Evolutionary conservation across 2,888 invertebrate genomes (phyloP).

Genomic region (Drosophila borborema): DNA sequence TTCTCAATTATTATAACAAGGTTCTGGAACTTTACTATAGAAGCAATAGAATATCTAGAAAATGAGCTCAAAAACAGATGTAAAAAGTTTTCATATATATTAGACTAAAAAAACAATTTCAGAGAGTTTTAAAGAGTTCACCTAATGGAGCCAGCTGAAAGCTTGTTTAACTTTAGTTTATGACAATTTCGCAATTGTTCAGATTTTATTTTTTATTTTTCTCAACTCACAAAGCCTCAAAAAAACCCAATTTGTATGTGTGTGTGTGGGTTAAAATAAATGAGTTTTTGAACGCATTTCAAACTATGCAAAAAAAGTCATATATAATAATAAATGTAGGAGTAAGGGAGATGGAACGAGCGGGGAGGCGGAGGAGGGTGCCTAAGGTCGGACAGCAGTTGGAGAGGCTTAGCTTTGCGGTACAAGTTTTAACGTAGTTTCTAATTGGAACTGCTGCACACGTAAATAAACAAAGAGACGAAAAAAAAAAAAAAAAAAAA

Average conservation of each 20-base stretch:
- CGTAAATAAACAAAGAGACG: constrained; percentile 52
- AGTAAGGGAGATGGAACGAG: neutral
- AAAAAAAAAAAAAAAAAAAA: constrained; percentile 1
- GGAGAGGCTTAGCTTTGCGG: constrained; percentile 20
- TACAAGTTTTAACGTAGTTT: constrained; percentile 49
- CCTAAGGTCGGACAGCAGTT: neutral
- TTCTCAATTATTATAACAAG: too few species aligned
- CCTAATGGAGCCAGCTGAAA: neutral
- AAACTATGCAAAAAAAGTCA: constrained; percentile 31
- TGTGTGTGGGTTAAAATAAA: constrained; percentile 1
- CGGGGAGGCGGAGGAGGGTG: neutral
- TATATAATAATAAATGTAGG: constrained; percentile 9
- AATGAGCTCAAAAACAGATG: neutral
- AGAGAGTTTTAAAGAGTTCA: neutral
- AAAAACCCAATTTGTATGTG: neutral
- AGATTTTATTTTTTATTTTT: neutral
- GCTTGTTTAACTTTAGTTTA: neutral
- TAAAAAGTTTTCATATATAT: too few species aligned
- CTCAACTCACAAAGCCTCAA: neutral
- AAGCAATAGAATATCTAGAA: neutral
- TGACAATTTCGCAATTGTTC: neutral
- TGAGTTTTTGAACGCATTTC: constrained; percentile 49
- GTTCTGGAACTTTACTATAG: too few species aligned
- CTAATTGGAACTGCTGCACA: constrained; percentile 60
- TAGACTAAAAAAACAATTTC: neutral